Base-by-base conservation (phyloP, 2,113 vertebrate genomes). In the Cryptomyrus ogoouensis region DNA sequence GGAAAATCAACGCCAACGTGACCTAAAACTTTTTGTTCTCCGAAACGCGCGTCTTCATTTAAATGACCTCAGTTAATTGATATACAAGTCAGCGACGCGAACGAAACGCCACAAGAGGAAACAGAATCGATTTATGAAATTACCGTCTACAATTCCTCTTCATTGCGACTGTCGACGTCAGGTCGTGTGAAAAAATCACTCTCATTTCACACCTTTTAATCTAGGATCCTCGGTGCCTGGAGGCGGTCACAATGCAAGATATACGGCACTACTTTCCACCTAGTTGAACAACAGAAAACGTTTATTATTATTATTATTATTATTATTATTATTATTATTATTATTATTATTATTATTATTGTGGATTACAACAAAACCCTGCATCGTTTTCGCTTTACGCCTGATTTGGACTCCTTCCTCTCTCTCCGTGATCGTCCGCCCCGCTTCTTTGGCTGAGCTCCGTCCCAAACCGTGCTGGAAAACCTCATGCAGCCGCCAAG, bases 401-500 rank as follows among this genome's bases (percentile, higher is more conserved):
- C 87, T 91, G 92, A 91, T 90, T 80, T 44, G 77, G 80, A 89
- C 92, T 92, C 90, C 90, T 70, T 92, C 92, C 91, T 53, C 58
- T 42, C 90, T 84, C 91, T 58, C 52, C 46, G 91, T 84, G 92
- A 89, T 92, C 91, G 50, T 91, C 92, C 91, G 39, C 91, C 92
- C 93, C 91, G 56, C 90, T 94, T 95, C 94, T 94, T 94, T 92
- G 92, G 92, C 83, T 86, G 42, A 93, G 94, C 93, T 94, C 93
- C 91, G 93, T 91, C 90, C 92, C 91, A n/a, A 47, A 50, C 90
- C 92, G 95, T 95, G 94, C 94, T 92, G 95, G 91, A 95, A 95
- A 96, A 95, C 96, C 95, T 94, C 96, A 98, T 98, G 98, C 97
- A 96, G 96, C 94, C 97, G 93, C 95, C 93, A 96, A 97, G 97